Conservation (phyloP, 2,888 invertebrate genomes). For the Pseudoips prasinana region DNA sequence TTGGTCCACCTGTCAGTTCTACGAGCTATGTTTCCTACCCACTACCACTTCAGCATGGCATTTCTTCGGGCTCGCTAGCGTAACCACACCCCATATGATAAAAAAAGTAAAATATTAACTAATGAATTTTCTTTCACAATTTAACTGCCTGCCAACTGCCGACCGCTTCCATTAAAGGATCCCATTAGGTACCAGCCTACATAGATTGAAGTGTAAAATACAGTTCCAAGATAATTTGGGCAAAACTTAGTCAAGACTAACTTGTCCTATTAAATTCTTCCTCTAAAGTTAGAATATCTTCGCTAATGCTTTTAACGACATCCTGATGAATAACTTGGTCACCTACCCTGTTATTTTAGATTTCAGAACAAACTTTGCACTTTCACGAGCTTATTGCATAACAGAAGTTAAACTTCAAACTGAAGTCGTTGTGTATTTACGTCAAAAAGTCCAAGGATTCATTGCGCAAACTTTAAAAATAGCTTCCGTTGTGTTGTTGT, state of each 20-base stretch:
- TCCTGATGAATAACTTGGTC: slow-evolving; percentile 25
- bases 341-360: slow-evolving; percentile 27
- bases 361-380: slow-evolving; percentile 29
- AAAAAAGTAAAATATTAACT: too few species aligned
- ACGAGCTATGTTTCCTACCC: too few species aligned
- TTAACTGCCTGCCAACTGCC: slow-evolving; percentile 5
- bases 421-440: slow-evolving; percentile 17
- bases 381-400: slow-evolving; percentile 28
- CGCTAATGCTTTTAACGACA: slow-evolving; percentile 35
- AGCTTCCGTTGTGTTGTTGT: slow-evolving; percentile 2
- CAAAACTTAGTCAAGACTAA: slow-evolving; percentile 19
- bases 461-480: slow-evolving; percentile 13
- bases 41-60: too few species aligned
- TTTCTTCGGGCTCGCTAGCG: too few species aligned
- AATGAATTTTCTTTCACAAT: too few species aligned
- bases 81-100: too few species aligned
- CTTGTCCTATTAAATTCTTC: slow-evolving; percentile 33
- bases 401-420: slow-evolving; percentile 20
- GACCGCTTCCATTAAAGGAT: slow-evolving; percentile 10
- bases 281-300: slow-evolving; percentile 30
- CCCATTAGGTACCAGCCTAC: slow-evolving; percentile 14
- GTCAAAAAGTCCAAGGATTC: slow-evolving; percentile 12
- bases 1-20: too few species aligned
- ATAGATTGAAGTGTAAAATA: slow-evolving; percentile 21
- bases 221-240: slow-evolving; percentile 29